Evolutionary conservation across 1,140 invertebrate genomes (phyloP).

Genomic region (Grapholita molesta): DNA sequence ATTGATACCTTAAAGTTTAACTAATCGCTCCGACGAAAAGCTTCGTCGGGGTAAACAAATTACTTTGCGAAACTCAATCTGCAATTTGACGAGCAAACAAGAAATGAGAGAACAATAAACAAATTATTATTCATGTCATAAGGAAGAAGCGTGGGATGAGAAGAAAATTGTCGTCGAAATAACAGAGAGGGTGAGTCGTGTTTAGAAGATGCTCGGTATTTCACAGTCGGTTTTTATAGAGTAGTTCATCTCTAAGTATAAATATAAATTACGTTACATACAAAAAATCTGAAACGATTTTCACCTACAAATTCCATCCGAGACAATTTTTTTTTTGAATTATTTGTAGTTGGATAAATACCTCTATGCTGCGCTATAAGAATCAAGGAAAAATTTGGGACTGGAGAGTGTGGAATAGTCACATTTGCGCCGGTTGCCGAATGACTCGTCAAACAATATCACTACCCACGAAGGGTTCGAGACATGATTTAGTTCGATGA

Average conservation of each 20-base stretch:
- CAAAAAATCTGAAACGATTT: too few species aligned
- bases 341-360: too few species aligned
- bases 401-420: too few species aligned
- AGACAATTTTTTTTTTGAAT: too few species aligned
- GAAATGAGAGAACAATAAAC: constrained; percentile 52
- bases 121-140: constrained; percentile 53
- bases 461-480: too few species aligned
- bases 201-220: constrained; percentile 18
- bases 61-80: constrained; percentile 36
- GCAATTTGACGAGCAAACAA: constrained; percentile 38
- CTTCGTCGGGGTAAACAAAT: constrained; percentile 31
- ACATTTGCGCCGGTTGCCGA: too few species aligned
- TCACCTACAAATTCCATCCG: too few species aligned
- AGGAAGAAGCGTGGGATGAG: constrained; percentile 31
- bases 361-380: too few species aligned
- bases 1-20: constrained; percentile 14
- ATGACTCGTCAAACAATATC: too few species aligned
- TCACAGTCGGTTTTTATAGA: background rate
- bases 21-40: constrained; percentile 22
- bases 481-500: too few species aligned
- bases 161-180: constrained; percentile 34
- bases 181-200: constrained; percentile 34
- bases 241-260: background rate
- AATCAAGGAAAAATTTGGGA: too few species aligned
- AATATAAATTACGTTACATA: too few species aligned